Evolutionary conservation across 2,888 invertebrate genomes (phyloP).

Genomic region (Lasioglossum morio): DNA sequence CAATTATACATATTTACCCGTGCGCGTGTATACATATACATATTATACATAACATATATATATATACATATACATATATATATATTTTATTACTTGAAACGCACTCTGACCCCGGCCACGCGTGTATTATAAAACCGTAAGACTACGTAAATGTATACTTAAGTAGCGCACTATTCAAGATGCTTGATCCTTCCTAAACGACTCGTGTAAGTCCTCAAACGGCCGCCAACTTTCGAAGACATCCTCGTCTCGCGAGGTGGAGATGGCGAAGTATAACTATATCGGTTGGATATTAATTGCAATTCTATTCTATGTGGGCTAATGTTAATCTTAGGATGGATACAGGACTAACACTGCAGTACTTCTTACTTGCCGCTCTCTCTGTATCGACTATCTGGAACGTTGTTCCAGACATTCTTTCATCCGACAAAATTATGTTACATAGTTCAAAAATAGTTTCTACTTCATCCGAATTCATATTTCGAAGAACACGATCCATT

Average conservation of each 20-base stretch:
- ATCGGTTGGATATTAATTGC: not conserved
- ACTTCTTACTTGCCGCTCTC: too few species aligned
- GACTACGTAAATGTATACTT: constrained; percentile 65
- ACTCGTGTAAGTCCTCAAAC: constrained; percentile 33
- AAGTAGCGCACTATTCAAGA: constrained; percentile 71
- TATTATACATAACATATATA: constrained; percentile 61
- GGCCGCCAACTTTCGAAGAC: not conserved
- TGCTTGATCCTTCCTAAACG: constrained; percentile 71
- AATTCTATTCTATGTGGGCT: not conserved
- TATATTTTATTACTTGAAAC: constrained; percentile 77
- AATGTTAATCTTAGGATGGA: not conserved
- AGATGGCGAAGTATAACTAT: not conserved
- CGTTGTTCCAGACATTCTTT: too few species aligned
- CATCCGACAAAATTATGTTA: too few species aligned
- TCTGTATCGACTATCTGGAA: too few species aligned
- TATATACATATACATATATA: constrained; percentile 66
- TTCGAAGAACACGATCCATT: too few species aligned
- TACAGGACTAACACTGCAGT: not conserved
- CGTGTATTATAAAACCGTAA: constrained; percentile 66
- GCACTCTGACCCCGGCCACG: constrained; percentile 77
- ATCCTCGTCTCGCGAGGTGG: constrained; percentile 33
- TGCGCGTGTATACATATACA: constrained; percentile 57
- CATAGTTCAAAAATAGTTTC: too few species aligned
- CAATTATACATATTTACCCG: constrained; percentile 47
- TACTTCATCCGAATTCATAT: too few species aligned